Evolutionary conservation across 2,888 invertebrate genomes (phyloP), one percentile per base, ranked within the genome.

Genomic region (Aricia artaxerxes): DNA sequence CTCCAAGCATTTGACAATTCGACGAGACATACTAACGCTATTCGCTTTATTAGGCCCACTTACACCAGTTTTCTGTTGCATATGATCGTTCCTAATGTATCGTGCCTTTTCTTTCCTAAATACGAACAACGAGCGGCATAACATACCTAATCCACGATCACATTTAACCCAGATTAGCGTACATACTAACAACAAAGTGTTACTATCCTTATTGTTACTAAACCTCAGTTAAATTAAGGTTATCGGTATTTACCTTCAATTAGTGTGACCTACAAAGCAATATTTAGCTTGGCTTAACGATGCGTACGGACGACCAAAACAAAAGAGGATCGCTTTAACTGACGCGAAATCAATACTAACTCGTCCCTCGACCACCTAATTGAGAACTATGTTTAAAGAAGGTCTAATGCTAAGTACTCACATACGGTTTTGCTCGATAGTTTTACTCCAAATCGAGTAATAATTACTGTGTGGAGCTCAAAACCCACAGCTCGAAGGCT

Each of bases 171-270:
- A 57, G 57, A 16, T 57, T 57, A 57, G 57, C 49, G 49, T 49
- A 49, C n/a, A 16, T 9, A 24, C n/a, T 24, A 61, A 61, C 24
- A 61, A 61, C n/a, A n/a, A 61, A 61, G 24, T 4, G 7, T 24
- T 16, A n/a, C 60, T 61, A 7, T 61, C 24, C 61, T 61, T 24
- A 24, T 31, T 78, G 24, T 72, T 72, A 72, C 73, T 38, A 38
- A 61, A 53, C 78, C 24, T 7, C 49, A 40, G 31, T 9, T 60
- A 77, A 72, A 78, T 78, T 79, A 79, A 80, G 80, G 80, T 78
- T 81, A 81, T 81, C 79, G 79, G 79, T 78, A 77, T 78, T 79
- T 82, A 78, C 79, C 64, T 77, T 77, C 78, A 82, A 81, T 81
- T 81, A 77, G 78, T 78, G 80, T 82, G 81, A 73, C 81, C 82